Percentiles rank a stretch among this genome's conserved stretches.
Conservation (phyloP, 2,113 vertebrate genomes). For the Lethenteron camtschaticum region DNA sequence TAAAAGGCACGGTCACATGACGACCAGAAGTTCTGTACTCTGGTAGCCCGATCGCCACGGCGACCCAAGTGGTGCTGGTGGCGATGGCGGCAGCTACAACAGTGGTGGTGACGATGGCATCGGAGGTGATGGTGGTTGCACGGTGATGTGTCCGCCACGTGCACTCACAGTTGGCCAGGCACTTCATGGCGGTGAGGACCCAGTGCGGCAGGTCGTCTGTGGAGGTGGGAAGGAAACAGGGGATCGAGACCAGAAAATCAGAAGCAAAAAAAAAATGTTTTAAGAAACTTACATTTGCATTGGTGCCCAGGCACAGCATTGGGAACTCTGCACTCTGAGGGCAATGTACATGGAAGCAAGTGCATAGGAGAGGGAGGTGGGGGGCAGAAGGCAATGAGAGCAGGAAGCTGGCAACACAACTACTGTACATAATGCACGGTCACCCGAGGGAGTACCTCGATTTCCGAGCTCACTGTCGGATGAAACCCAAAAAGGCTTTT, state of each 20-base stretch:
- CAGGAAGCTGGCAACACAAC: too few species aligned
- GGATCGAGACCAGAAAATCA: background rate
- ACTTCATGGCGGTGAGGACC: background rate
- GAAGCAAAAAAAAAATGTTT: background rate
- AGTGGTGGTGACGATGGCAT: background rate
- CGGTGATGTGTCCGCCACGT: background rate
- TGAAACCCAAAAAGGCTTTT: too few species aligned
- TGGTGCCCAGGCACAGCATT: background rate
- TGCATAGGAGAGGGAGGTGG: too few species aligned
- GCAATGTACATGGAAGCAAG: too few species aligned
- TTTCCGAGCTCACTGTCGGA: too few species aligned
- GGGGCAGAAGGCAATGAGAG: too few species aligned
- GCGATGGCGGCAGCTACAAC: background rate
- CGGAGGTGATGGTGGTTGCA: background rate
- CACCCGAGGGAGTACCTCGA: too few species aligned
- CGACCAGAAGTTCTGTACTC: background rate
- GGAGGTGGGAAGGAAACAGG: background rate
- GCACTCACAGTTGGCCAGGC: conserved; percentile 1
- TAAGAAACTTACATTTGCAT: background rate
- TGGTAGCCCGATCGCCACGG: background rate
- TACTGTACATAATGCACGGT: too few species aligned
- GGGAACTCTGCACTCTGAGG: too few species aligned
- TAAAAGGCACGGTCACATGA: too few species aligned
- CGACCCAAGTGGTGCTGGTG: background rate
- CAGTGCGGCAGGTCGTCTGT: background rate